Evolutionary conservation across 2,888 invertebrate genomes (phyloP).

Genomic region (Eretmocerus hayati): DNA sequence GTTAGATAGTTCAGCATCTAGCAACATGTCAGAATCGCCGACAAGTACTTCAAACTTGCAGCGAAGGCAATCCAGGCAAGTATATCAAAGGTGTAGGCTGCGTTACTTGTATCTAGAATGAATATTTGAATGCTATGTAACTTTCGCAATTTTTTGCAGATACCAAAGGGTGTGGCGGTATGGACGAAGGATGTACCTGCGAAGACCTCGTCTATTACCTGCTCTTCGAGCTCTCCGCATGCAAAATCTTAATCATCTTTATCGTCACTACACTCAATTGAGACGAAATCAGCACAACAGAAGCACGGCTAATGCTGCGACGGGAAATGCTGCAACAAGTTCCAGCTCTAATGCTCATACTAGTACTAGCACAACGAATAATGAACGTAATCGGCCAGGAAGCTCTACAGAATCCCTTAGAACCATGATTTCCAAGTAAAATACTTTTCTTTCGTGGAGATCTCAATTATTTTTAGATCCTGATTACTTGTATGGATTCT

Average conservation of each 20-base stretch:
- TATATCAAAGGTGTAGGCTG: no score
- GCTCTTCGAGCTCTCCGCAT: constrained; percentile 21
- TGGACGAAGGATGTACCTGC: constrained; percentile 26
- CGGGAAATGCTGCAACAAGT: constrained; percentile 39
- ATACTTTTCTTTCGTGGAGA: neutral
- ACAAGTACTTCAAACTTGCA: constrained; percentile 8
- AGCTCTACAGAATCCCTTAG: constrained; percentile 2
- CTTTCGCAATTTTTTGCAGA: no score
- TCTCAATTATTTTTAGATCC: neutral
- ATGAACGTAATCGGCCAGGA: neutral
- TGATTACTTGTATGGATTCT: no score
- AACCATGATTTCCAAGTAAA: constrained; percentile 5
- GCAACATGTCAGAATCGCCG: constrained; percentile 15
- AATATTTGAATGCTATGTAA: no score
- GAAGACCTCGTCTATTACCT: constrained; percentile 23
- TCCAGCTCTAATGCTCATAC: constrained; percentile 20
- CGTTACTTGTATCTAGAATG: no score
- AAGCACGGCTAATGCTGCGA: constrained; percentile 36
- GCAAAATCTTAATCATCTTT: constrained; percentile 20
- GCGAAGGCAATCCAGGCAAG: constrained; percentile 22
- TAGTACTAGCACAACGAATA: constrained; percentile 7
- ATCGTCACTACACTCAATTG: constrained; percentile 18
- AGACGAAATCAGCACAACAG: neutral
- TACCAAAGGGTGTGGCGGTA: constrained; percentile 27
- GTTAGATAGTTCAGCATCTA: constrained; percentile 20